phyloP scores from a whole-genome alignment of 2,888 invertebrate genomes.

The Caenorhabditis afra region DNA sequence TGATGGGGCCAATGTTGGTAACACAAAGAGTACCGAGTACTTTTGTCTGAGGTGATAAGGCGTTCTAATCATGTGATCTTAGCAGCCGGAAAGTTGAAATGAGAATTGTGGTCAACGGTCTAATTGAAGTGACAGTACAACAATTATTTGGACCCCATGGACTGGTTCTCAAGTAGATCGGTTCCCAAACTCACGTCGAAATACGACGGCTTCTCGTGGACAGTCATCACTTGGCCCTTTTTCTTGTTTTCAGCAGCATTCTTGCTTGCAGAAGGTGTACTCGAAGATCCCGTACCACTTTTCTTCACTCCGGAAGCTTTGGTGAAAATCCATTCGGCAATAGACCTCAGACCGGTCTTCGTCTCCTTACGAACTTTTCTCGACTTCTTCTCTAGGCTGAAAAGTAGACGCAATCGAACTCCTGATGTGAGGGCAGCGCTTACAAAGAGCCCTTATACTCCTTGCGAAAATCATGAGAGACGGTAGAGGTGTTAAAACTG shows the following conservation, averaged over 20 bases:
- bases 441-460: slow-evolving; percentile 68
- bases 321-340: slow-evolving; percentile 59
- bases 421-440: slow-evolving; percentile 3
- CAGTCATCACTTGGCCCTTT: background rate
- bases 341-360: slow-evolving; percentile 36
- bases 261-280: slow-evolving; percentile 6
- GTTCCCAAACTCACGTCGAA: slow-evolving; percentile 51
- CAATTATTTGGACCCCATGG: too few relatives aligned
- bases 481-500: slow-evolving; percentile 51
- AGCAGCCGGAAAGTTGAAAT: too few relatives aligned
- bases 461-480: slow-evolving; percentile 61
- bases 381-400: slow-evolving; percentile 64
- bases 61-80: too few relatives aligned
- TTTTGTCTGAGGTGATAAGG: too few relatives aligned
- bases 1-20: too few relatives aligned
- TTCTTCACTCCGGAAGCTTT: slow-evolving; percentile 34
- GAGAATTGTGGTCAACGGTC: too few relatives aligned
- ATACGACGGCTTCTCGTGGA: slow-evolving; percentile 33
- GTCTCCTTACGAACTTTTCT: slow-evolving; percentile 11
- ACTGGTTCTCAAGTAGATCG: too few relatives aligned
- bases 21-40: too few relatives aligned
- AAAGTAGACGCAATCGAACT: too few relatives aligned
- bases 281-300: slow-evolving; percentile 1
- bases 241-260: slow-evolving; percentile 15
- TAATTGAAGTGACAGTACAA: too few relatives aligned